Evolutionary conservation across 2,113 vertebrate genomes (phyloP).

Genomic region (Catharus minimus): DNA sequence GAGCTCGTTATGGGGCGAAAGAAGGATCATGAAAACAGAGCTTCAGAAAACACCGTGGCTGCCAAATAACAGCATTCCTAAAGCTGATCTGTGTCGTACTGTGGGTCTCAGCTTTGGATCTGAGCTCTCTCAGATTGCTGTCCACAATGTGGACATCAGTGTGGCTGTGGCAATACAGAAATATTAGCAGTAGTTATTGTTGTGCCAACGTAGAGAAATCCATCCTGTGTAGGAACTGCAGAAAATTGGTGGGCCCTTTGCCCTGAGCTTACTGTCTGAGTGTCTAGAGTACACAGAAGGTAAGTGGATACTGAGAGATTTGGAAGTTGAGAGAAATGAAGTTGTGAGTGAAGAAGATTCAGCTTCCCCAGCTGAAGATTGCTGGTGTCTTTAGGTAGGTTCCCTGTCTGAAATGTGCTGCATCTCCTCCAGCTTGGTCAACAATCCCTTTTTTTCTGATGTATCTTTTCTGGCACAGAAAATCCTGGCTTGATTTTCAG

Average conservation of each 20-base stretch:
- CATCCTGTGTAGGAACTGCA: neutral
- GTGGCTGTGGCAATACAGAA: neutral
- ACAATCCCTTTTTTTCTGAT: neutral
- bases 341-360: neutral
- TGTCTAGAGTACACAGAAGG: neutral
- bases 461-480: neutral
- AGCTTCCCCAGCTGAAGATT: neutral
- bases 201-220: neutral
- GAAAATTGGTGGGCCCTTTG: neutral
- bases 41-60: neutral
- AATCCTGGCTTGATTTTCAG: neutral
- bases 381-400: neutral
- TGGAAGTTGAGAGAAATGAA: neutral
- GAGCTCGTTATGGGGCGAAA: neutral
- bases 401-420: neutral
- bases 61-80: constrained; percentile 10
- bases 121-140: neutral
- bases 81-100: neutral
- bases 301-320: neutral
- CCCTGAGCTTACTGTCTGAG: neutral
- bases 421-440: neutral
- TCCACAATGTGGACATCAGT: neutral
- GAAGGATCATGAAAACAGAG: neutral
- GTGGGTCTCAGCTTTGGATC: neutral
- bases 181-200: neutral